A percentile compares a stretch with the other conserved stretches of the same genome.
phyloP scores from a whole-genome alignment of 92 coral and sea anemone genomes.

The Heteractis magnifica region DNA sequence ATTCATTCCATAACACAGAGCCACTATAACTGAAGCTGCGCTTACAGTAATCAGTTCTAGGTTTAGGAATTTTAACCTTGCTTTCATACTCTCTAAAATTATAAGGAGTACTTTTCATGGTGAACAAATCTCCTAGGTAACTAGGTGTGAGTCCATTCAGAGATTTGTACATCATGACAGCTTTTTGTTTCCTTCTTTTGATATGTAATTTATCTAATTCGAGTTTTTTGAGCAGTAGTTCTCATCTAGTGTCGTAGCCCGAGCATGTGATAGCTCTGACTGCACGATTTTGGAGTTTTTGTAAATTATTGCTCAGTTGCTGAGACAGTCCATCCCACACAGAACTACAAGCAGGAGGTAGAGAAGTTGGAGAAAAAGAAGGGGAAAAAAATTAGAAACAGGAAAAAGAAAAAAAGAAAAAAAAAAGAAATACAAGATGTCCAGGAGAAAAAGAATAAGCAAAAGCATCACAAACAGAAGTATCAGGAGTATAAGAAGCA shows the following conservation, averaged over 20 bases:
- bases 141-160: neutral
- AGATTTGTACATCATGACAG: slow-evolving; percentile 16
- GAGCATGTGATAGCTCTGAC: neutral
- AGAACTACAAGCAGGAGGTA: neutral
- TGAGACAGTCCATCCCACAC: slow-evolving; percentile 3
- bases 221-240: neutral
- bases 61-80: slow-evolving; percentile 9
- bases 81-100: neutral
- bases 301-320: neutral
- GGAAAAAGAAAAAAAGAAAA: no score
- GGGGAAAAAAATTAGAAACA: no score
- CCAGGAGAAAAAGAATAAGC: no score
- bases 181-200: slow-evolving; percentile 7
- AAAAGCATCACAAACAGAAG: no score
- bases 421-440: no score
- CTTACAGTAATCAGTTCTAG: slow-evolving; percentile 13
- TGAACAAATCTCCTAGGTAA: slow-evolving; percentile 7
- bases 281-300: neutral
- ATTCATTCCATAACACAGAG: slow-evolving; percentile 12
- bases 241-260: neutral
- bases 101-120: slow-evolving; percentile 5
- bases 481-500: no score
- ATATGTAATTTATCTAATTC: neutral
- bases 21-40: slow-evolving; percentile 2
- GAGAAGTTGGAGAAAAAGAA: no score